phyloP scores from a whole-genome alignment of 1,140 invertebrate genomes.

The Drosophila biarmipes region DNA sequence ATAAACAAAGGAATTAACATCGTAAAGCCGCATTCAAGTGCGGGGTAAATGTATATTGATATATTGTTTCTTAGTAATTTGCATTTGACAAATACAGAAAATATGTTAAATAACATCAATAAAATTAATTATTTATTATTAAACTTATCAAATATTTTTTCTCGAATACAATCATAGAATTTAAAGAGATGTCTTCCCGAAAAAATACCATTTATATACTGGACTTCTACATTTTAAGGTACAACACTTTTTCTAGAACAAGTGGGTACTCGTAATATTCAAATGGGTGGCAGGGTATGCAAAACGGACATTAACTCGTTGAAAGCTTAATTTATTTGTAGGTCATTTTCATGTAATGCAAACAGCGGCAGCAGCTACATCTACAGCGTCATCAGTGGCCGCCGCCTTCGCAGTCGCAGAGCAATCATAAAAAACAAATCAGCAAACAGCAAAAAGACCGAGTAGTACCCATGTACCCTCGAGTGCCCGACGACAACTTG shows the following conservation, averaged over 20 bases:
- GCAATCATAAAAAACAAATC: constrained; percentile 59
- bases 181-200: neutral
- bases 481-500: constrained; percentile 13
- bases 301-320: constrained; percentile 42
- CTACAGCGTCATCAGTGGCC: constrained; percentile 22
- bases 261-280: neutral
- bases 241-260: neutral
- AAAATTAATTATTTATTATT: too few relatives aligned
- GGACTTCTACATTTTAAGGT: too few relatives aligned
- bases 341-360: constrained; percentile 75
- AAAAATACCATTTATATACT: neutral
- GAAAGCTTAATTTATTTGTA: constrained; percentile 70
- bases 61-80: constrained; percentile 7
- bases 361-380: constrained; percentile 41
- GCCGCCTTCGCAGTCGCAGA: constrained; percentile 31
- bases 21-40: neutral
- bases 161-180: too few relatives aligned
- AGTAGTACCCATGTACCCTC: constrained; percentile 20
- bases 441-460: constrained; percentile 17
- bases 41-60: neutral
- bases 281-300: constrained; percentile 15
- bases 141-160: too few relatives aligned
- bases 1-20: constrained; percentile 42
- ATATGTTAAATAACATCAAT: too few relatives aligned
- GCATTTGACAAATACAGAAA: too few relatives aligned